phyloP scores from a whole-genome alignment of 2,797 vertebrate species.

The Hybognathus amarus region DNA sequence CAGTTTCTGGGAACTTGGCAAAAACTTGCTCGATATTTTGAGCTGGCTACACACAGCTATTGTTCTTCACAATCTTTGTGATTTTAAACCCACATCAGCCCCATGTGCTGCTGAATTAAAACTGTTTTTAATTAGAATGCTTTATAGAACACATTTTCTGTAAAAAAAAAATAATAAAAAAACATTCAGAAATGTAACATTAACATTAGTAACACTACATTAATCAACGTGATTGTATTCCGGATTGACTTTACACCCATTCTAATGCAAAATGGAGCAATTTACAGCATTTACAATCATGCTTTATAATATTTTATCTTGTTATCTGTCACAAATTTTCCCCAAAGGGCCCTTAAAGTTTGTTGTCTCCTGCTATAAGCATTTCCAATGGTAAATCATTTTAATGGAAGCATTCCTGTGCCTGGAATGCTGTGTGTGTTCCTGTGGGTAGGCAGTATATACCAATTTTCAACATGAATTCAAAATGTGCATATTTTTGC shows the following conservation, averaged over 20 bases:
- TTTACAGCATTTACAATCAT: neutral
- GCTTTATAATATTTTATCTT: neutral
- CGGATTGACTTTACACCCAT: neutral
- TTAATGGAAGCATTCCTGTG: neutral
- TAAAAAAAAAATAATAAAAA: too few relatives aligned
- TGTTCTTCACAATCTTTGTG: conserved; percentile 32
- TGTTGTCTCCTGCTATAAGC: too few relatives aligned
- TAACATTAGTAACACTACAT: too few relatives aligned
- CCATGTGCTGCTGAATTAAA: conserved; percentile 1
- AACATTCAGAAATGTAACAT: neutral
- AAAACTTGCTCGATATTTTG: conserved; percentile 3
- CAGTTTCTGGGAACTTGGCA: conserved; percentile 1
- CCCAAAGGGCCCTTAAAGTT: neutral
- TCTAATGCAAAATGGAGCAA: neutral
- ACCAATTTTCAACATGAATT: conserved; percentile 5
- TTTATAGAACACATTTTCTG: neutral
- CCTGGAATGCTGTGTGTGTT: neutral
- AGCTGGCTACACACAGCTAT: neutral
- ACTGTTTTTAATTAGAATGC: neutral
- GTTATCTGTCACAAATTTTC: neutral
- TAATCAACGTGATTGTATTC: neutral
- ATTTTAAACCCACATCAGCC: neutral
- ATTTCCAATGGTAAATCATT: too few relatives aligned
- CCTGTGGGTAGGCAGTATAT: conserved; percentile 17
- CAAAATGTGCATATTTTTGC: neutral